Conservation (phyloP, 2,797 vertebrate species). For the Spheniscus humboldti region DNA sequence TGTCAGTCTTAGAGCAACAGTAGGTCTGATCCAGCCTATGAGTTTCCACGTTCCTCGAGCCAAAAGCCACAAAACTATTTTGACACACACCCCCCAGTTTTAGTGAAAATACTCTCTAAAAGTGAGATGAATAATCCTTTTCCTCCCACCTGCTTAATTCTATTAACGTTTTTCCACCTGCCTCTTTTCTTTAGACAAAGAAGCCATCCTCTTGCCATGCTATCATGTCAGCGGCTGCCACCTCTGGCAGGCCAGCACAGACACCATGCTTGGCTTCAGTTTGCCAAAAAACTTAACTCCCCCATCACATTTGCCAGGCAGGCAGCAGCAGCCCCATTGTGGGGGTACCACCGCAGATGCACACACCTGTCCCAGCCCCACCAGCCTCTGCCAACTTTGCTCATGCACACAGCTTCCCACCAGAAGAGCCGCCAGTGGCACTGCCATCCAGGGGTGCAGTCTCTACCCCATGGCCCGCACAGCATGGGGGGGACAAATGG, state of each 20-base stretch:
- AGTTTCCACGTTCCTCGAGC: not conserved
- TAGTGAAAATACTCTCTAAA: not conserved
- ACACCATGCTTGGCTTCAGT: not conserved
- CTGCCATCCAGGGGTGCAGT: no score
- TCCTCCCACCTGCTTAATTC: not conserved
- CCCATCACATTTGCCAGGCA: not conserved
- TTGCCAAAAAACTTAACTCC: not conserved
- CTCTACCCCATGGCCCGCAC: not conserved
- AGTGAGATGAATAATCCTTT: not conserved
- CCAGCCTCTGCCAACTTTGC: not conserved
- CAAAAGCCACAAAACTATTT: not conserved
- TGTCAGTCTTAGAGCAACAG: not conserved
- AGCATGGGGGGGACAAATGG: accelerated
- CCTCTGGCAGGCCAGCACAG: not conserved
- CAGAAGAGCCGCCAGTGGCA: not conserved
- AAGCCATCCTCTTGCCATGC: not conserved
- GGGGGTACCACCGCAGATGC: not conserved
- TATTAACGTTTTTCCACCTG: not conserved
- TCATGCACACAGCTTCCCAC: not conserved
- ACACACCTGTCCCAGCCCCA: not conserved
- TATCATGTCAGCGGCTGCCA: not conserved
- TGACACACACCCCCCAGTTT: not conserved
- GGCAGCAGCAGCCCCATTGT: not conserved
- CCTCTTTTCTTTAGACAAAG: not conserved
- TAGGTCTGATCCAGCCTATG: not conserved